Evolutionary conservation across 2,797 vertebrate genomes (phyloP), one percentile per base, ranked within the genome.

Genomic region (Rhadinocentrus ornatus): DNA sequence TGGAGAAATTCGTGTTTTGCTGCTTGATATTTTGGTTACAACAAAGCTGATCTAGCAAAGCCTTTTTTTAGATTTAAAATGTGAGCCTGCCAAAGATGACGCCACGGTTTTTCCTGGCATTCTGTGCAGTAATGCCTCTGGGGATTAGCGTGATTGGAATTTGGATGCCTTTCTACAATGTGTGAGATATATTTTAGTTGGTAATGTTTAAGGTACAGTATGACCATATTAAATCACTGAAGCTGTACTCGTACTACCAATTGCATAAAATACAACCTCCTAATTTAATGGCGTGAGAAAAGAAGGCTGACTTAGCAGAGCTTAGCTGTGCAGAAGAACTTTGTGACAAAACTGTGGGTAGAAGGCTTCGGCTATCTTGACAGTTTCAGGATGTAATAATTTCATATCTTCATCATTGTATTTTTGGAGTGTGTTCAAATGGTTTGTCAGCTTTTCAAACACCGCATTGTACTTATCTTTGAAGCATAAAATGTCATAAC

Each of bases 1-100:
- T 32, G 24, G 41, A 74, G 29, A 77, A 73, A 82, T 27, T 18
- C 11, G 41, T 12, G 13, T 67, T 80, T 46, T 63, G 0, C 15
- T 66, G 57, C 58, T 52, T 39, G 71, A 78, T 34, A 32, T 71
- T 75, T 35, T 7, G 52, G 13, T 22, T 58, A 11, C 44, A 61
- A 9, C 34, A 29, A 18, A 22, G 71, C 44, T 65, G 63, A 74
- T 59, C 1, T 15, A 26, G 50, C 34, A n/a, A 37, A 37, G 56
- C 4, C 15, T 15, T 41, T 59, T 37, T 68, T 10, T 54, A 71
- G 60, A 63, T 59, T 39, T 39, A 29, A 15, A 41, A 44, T 57
- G 1, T 32, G 35, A 53, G n/a, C 46, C 65, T 66, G 62, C 55
- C 24, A 70, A 62, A 31, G 58, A 57, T 76, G 66, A 72, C 1